Percentiles rank a stretch among this genome's conserved stretches.
Conservation (phyloP, 2,797 vertebrate species). For the Carapus acus region DNA sequence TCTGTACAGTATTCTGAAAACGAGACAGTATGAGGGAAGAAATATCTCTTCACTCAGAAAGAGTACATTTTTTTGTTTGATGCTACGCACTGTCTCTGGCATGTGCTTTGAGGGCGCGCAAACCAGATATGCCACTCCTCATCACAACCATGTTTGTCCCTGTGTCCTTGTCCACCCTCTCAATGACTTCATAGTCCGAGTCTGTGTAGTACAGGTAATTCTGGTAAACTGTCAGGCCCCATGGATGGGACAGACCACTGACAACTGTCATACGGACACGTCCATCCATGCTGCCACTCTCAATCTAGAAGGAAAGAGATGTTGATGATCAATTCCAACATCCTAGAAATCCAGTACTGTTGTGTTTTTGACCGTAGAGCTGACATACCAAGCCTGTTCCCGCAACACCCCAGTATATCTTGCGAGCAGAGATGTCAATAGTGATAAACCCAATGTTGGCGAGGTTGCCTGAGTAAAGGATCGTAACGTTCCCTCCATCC, state of each 20-base stretch:
- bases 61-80: neutral
- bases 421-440: constrained; percentile 61
- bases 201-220: constrained; percentile 73
- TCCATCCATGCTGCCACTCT: constrained; percentile 71
- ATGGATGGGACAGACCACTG: constrained; percentile 66
- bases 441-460: constrained; percentile 62
- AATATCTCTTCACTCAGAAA: neutral
- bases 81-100: constrained; percentile 67
- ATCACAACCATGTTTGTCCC: constrained; percentile 69
- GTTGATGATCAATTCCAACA: neutral
- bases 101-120: constrained; percentile 69
- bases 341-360: neutral
- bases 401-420: constrained; percentile 70
- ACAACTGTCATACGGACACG: constrained; percentile 54
- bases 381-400: constrained; percentile 62
- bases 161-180: constrained; percentile 67
- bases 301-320: constrained; percentile 54
- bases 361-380: neutral
- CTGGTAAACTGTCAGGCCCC: constrained; percentile 67
- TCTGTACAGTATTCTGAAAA: neutral
- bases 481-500: constrained; percentile 67
- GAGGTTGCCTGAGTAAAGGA: constrained; percentile 62
- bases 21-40: no score
- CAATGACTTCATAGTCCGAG: constrained; percentile 71
- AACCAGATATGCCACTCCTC: constrained; percentile 65